Base-by-base conservation (phyloP, 2,797 vertebrate genomes). In the Bryconaethiops microstoma region DNA sequence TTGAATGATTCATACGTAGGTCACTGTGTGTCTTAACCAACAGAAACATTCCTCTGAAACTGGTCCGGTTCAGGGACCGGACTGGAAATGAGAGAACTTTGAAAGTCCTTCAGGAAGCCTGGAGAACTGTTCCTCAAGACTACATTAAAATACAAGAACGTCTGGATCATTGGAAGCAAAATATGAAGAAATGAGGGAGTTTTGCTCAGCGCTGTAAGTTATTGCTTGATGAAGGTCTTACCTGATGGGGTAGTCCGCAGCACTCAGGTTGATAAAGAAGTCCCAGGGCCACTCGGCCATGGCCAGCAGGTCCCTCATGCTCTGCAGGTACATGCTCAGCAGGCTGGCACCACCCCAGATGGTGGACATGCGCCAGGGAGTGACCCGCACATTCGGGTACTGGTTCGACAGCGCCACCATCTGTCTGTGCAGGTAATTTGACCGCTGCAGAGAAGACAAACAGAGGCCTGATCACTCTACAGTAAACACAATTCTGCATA, bases 191-290 rank as follows among this genome's bases (percentile, higher is more conserved):
- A n/a, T n/a, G n/a, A n/a, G n/a, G n/a, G n/a, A n/a, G n/a, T n/a
- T n/a, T n/a, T n/a, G n/a, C n/a, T n/a, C n/a, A n/a, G n/a, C n/a
- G n/a, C n/a, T n/a, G n/a, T n/a, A n/a, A n/a, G n/a, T n/a, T n/a
- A n/a, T 7, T 14, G 35, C 40, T n/a, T 39, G 62, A 17, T 2
- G 2, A 12, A n/a, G 75, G 13, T 21, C 65, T 90, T 92, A 99
- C 98, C 98, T 97, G 95, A 99, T 98, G 2, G 98, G 98, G 84
- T 99, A 99, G 93, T 99, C 98, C 0, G 97, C 97, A 4, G 96
- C 97, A 8, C 98, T 99, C 89, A 99, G 96, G 93, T 99, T 99
- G 89, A 99, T 99, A 93, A 99, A 99, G 94, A 99, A 99, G 90
- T 99, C 98, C 98, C 98, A 99, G 57, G 91, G 94, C 98, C 97